Conservation (phyloP, 2,113 vertebrate genomes). For the Thermophis baileyi region DNA sequence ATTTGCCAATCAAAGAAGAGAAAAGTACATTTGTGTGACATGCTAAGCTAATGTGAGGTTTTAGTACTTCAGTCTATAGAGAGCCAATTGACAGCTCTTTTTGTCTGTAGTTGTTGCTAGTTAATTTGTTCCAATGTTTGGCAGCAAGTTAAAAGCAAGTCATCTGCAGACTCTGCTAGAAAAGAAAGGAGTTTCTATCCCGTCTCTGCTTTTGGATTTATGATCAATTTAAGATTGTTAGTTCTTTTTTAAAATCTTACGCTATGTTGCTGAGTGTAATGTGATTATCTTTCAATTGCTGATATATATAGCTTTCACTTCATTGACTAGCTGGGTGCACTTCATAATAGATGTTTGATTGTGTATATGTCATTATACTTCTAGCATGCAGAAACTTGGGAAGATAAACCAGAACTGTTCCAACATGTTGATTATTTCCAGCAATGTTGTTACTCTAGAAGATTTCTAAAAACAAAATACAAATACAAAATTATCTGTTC, state of each 20-base stretch:
- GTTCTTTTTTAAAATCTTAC: not conserved
- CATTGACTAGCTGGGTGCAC: not conserved
- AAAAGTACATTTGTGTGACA: not conserved
- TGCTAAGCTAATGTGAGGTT: not conserved
- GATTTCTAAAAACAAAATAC: not conserved
- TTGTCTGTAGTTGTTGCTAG: not conserved
- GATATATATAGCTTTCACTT: not conserved
- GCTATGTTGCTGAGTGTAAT: not conserved
- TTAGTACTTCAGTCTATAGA: not conserved
- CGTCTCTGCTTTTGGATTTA: not conserved
- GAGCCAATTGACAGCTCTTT: not conserved
- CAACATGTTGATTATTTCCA: conserved; percentile 10
- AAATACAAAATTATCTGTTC: not conserved
- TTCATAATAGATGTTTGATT: not conserved
- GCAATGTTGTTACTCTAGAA: not conserved
- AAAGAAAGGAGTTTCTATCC: not conserved
- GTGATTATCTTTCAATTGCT: not conserved
- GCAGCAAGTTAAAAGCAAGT: not conserved
- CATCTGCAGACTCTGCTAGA: not conserved
- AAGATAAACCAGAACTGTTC: not conserved
- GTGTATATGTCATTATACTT: not conserved
- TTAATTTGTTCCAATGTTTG: not conserved
- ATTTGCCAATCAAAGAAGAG: not conserved
- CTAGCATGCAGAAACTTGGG: not conserved
- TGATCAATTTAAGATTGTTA: not conserved